Evolutionary conservation across 2,797 vertebrate genomes (phyloP), one percentile per base, ranked within the genome.

Genomic region (Spinus olivaceus): DNA sequence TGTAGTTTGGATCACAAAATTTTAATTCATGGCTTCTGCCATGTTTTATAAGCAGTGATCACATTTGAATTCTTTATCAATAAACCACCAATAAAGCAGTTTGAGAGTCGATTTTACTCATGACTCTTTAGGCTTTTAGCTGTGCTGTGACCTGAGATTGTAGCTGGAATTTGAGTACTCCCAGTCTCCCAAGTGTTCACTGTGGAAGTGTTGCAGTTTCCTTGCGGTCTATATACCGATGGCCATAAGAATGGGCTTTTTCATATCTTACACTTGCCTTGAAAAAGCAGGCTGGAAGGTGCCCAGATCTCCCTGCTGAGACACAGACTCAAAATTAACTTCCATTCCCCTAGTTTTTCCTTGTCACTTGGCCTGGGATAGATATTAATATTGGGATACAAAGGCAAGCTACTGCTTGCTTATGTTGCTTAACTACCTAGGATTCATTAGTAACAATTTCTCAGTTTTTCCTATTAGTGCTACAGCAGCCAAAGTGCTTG

Each of bases 121-220:
- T 53, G 28, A 81, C 13, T 65, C 16, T 53, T 56, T 11, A 21
- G 12, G 10, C 6, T 66, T 84, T 74, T 77, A 37, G 35, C n/a
- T 69, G 16, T 65, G 15, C 18, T 76, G 22, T 79, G 22, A 14
- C 33, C n/a, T 41, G 63, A 44, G 21, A 3, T 1, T 83, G 18
- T 30, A 74, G 20, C n/a, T 88, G 42, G 39, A 78, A 80, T 57
- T 10, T 74, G 33, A 42, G n/a, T 78, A 27, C 3, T 61, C 16
- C 22, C 8, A 5, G 10, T 81, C 21, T 81, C 42, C 25, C 3
- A 2, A 0, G 35, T 3, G 3, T 61, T 54, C 27, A 17, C 9
- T 33, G 19, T 49, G 11, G 54, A 86, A 56, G 7, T 33, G 7
- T 39, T 71, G 33, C 18, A 21, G 14, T 85, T 90, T 91, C 41